phyloP scores from a whole-genome alignment of 2,888 invertebrate genomes.

The Cryptosula pallasiana region DNA sequence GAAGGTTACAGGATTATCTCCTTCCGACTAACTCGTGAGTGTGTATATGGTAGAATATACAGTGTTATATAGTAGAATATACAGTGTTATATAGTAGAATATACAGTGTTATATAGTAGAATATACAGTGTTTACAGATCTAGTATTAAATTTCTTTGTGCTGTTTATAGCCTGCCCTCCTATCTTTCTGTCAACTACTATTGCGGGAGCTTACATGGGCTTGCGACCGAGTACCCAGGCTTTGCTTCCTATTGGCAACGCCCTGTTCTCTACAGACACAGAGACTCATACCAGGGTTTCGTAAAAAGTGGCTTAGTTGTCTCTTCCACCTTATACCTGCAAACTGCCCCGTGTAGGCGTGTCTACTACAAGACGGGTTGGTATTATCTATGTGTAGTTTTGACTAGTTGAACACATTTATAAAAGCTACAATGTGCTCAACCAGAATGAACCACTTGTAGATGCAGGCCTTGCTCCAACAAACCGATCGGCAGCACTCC shows the following conservation, averaged over 20 bases:
- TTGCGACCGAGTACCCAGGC: neutral
- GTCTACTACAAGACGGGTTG: neutral
- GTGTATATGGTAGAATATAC: too few species aligned
- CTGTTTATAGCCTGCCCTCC: neutral
- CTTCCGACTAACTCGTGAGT: neutral
- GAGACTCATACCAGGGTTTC: neutral
- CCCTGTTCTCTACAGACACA: neutral
- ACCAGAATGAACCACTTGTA: too few species aligned
- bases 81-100: too few species aligned
- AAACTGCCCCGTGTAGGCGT: neutral
- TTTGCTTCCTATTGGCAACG: neutral
- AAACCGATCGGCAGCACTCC: too few species aligned
- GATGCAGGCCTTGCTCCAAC: too few species aligned
- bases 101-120: too few species aligned
- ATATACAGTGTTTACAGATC: too few species aligned
- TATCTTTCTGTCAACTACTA: neutral
- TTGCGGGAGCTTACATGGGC: neutral
- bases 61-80: too few species aligned
- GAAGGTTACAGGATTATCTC: neutral
- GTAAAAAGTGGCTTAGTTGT: neutral
- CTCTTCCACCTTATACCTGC: neutral
- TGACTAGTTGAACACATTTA: too few species aligned
- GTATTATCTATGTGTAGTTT: too few species aligned
- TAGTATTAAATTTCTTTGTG: too few species aligned
- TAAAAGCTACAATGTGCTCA: too few species aligned